Evolutionary conservation across 1,140 invertebrate genomes (phyloP), one percentile per base, ranked within the genome.

Genomic region (Lepidurus apus): DNA sequence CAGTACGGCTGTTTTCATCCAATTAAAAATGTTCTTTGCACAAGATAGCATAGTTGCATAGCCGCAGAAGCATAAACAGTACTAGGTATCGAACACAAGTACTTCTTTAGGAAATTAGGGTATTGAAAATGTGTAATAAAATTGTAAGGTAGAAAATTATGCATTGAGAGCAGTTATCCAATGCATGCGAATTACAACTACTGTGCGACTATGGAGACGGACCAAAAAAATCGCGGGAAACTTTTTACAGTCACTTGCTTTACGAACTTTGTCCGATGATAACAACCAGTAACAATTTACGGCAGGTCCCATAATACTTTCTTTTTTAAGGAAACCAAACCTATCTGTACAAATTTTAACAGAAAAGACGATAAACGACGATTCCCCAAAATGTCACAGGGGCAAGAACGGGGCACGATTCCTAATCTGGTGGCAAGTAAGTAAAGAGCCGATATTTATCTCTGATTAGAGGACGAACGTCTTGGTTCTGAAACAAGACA

Each of bases 401-500:
- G 53, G 9, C 53, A 21, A 65, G 53, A 7, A 21, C 13, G 45
- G 9, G 11, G 11, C 13, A 77, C 24, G 10, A 74, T 10, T 45
- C 4, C 89, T 92, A 94, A 87, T 94, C 93, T 7, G 94, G 93
- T 24, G 94, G 93, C 82, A 97, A 86, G 85, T 94, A 93, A 82
- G 91, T 93, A 87, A 94, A 94, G 4, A 96, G 88, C 83, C 93
- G 92, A 87, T 93, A 97, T 83, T 93, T 93, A 81, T 95, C 92
- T 74, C 93, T 88, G 82, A 97, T 96, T 85, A 93, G 92, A 42
- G 95, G 95, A 82, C 95, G 87, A 0, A 97, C 95, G 85, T 97
- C 95, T 86, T 95, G 92, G 85, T 94, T 93, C 93, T 95, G 87
- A 65, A 89, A 87, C 84, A 85, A 82, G 83, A 84, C 84, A 82